Evolutionary conservation across 2,113 vertebrate species (phyloP).

Genomic region (Mystacornis crossleyi): DNA sequence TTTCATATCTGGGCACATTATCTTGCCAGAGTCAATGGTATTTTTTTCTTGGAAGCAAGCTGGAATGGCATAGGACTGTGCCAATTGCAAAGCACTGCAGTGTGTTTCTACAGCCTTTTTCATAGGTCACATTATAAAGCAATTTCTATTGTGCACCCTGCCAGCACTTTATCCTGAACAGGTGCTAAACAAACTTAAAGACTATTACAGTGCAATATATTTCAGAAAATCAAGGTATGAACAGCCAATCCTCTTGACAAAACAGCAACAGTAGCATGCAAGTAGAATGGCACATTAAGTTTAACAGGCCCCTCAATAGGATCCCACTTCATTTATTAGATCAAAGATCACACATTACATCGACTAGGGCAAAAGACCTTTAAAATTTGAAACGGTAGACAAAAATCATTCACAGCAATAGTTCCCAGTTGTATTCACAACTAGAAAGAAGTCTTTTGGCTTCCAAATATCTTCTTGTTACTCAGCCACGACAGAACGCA

Average conservation of each 20-base stretch:
- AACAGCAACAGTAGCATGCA: background rate
- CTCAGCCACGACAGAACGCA: background rate
- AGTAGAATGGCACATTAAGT: background rate
- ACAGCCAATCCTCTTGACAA: background rate
- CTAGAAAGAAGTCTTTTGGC: background rate
- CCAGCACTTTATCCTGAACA: slow-evolving; percentile 42
- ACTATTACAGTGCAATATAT: background rate
- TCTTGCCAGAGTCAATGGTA: background rate
- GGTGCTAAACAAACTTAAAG: slow-evolving; percentile 14
- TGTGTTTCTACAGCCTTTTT: background rate
- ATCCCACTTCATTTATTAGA: background rate
- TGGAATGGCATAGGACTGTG: background rate
- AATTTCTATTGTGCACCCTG: background rate
- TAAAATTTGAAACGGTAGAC: background rate
- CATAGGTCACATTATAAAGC: slow-evolving; percentile 23
- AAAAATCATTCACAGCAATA: background rate
- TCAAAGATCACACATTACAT: background rate
- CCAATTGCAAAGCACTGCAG: background rate
- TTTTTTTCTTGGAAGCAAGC: slow-evolving; percentile 52
- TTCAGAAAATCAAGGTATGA: background rate
- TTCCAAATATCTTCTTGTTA: background rate
- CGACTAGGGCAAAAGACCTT: background rate
- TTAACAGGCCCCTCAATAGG: background rate
- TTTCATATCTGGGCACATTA: slow-evolving; percentile 36
- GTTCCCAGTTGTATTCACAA: background rate